Base-by-base conservation (phyloP, 2,113 vertebrate genomes). In the Sphaerodactylus townsendi region DNA sequence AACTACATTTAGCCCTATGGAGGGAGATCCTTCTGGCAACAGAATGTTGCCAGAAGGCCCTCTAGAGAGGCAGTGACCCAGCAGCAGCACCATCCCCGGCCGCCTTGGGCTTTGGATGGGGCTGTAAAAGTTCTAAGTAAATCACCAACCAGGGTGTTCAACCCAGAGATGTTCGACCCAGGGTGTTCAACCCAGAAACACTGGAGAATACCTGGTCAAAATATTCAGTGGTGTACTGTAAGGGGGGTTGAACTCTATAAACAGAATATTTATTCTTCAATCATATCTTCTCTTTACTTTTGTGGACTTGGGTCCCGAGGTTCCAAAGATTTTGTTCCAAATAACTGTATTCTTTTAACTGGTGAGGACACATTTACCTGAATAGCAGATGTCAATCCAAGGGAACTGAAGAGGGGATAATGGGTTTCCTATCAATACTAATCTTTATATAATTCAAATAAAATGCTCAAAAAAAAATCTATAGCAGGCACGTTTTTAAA, bases 381-480 rank as follows among this genome's bases (percentile, higher is more conserved):
- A 76, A n/a, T 80, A 83, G 78, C 44, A 84, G 80, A 64, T 83
- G 83, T 0, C 1, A 1, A 84, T 30, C 88, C 87, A 77, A 76
- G 88, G 90, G 90, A 81, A 71, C 80, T 87, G 53, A 39, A 86
- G 39, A 30, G 82, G 56, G 84, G 78, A 75, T 82, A 77, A 65
- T 64, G 56, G 64, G 86, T 92, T 72, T 82, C 71, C n/a, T 88
- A 85, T 90, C 81, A 87, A 2, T 50, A 70, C 64, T 82, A 82
- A 90, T 88, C 56, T 69, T 81, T 77, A 92, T 56, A 77, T n/a
- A 50, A 87, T 85, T 37, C 35, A 37, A 84, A 19, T 80, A 88
- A 90, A 25, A 91, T 92, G 86, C 82, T 46, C 77, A 91, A 90
- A 78, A 86, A 70, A 92, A 90, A 68, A 79, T 56, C 3, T 56